These are phyloP conservation scores for Passerina amoena DNA, from an alignment of 2,113 vertebrate genomes.

Conservation along the genomic window DNA sequence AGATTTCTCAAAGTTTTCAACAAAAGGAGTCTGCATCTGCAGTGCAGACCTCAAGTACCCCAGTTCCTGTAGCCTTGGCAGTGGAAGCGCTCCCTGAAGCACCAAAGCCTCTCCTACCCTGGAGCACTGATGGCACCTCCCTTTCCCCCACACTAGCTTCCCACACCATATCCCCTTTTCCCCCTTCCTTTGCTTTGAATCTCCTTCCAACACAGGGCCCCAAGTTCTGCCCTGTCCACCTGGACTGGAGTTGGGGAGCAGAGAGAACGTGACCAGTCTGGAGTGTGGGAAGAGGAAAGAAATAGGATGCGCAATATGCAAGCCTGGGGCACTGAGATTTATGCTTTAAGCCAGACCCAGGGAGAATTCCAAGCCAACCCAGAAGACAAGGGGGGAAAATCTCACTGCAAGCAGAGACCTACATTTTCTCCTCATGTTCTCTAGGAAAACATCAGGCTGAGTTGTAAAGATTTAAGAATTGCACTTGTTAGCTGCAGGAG, in stretches of 20 bases:
- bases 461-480: constrained; percentile 15
- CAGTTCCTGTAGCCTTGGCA: fast-evolving
- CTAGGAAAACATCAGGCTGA: background rate
- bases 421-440: background rate
- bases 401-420: background rate
- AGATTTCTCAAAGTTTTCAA: background rate
- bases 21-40: background rate
- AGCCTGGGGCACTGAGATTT: background rate
- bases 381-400: background rate
- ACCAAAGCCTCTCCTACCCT: background rate
- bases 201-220: background rate
- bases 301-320: background rate
- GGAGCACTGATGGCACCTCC: fast-evolving
- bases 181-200: background rate
- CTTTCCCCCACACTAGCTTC: background rate
- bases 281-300: background rate
- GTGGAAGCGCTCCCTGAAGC: background rate
- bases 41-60: background rate
- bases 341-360: background rate
- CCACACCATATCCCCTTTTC: background rate
- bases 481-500: constrained; percentile 10
- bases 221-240: background rate
- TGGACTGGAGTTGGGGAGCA: background rate
- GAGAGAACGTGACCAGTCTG: background rate
- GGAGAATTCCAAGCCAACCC: background rate